Evolutionary conservation across 2,797 vertebrate species (phyloP).

Genomic region (Peromyscus aztecus): DNA sequence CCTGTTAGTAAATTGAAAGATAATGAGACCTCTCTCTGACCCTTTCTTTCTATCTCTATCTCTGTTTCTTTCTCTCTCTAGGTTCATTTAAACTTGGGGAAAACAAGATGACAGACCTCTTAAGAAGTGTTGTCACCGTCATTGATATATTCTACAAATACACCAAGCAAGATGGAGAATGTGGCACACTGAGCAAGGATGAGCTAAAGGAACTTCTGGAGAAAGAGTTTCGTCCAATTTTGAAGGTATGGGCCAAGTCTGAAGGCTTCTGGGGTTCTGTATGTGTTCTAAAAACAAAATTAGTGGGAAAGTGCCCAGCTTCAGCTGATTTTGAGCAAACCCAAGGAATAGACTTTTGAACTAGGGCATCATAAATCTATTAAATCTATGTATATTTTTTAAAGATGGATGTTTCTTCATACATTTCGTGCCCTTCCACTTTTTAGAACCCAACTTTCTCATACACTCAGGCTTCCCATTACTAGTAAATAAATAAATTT

Average conservation of each 20-base stretch:
- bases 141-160: constrained; percentile 90
- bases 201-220: constrained; percentile 90
- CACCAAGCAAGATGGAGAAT: constrained; percentile 82
- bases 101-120: constrained; percentile 75
- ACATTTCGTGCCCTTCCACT: neutral
- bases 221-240: constrained; percentile 81
- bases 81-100: constrained; percentile 65
- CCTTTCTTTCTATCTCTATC: neutral
- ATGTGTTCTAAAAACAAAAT: neutral
- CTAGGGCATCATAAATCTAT: neutral
- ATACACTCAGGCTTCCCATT: neutral
- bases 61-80: constrained; percentile 32
- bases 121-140: constrained; percentile 84
- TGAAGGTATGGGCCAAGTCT: constrained; percentile 78
- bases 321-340: constrained; percentile 1
- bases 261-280: neutral
- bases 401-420: neutral
- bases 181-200: constrained; percentile 88
- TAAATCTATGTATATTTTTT: constrained; percentile 38
- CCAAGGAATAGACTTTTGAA: neutral
- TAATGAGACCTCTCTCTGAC: neutral
- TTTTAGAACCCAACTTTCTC: constrained; percentile 23
- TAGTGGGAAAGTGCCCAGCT: neutral
- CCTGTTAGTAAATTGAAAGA: neutral
- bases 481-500: constrained; percentile 45